These are phyloP conservation scores for Bruchidius siliquastri DNA, from an alignment of 2,888 invertebrate genomes.

Conservation along the genomic window DNA sequence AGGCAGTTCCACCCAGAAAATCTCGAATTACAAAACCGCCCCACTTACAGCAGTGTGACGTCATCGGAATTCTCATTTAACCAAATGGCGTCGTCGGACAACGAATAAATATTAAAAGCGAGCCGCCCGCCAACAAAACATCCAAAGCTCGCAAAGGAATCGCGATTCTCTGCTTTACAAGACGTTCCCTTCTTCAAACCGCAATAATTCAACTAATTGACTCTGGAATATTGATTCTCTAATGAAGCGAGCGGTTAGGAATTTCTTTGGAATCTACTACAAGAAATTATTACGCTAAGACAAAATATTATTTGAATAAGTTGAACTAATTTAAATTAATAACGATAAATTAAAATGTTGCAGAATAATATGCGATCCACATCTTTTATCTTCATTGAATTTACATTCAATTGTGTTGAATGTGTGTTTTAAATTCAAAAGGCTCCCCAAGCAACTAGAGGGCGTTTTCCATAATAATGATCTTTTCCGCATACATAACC, in stretches of 20 bases:
- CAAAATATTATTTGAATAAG: too few relatives aligned
- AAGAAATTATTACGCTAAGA: neutral
- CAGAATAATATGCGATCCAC: too few relatives aligned
- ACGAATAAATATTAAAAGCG: neutral
- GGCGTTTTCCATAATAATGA: too few relatives aligned
- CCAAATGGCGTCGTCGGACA: neutral
- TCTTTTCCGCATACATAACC: too few relatives aligned
- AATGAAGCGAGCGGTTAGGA: neutral
- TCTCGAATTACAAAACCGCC: neutral
- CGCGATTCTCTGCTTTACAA: neutral
- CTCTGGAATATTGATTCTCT: constrained; percentile 1
- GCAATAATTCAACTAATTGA: constrained; percentile 2
- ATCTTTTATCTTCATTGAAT: too few relatives aligned
- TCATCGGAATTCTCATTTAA: neutral
- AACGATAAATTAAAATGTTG: too few relatives aligned
- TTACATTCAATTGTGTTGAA: too few relatives aligned
- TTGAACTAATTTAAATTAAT: too few relatives aligned
- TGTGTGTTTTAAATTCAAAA: too few relatives aligned
- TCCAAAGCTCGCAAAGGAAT: neutral
- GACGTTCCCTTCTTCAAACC: neutral
- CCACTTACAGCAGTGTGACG: neutral
- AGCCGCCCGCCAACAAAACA: neutral
- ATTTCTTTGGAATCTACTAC: neutral
- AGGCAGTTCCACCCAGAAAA: neutral
- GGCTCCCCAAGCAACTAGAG: too few relatives aligned